These are phyloP conservation scores for Erebia aethiops DNA, from an alignment of 2,888 invertebrate genomes.

Conservation along the genomic window DNA sequence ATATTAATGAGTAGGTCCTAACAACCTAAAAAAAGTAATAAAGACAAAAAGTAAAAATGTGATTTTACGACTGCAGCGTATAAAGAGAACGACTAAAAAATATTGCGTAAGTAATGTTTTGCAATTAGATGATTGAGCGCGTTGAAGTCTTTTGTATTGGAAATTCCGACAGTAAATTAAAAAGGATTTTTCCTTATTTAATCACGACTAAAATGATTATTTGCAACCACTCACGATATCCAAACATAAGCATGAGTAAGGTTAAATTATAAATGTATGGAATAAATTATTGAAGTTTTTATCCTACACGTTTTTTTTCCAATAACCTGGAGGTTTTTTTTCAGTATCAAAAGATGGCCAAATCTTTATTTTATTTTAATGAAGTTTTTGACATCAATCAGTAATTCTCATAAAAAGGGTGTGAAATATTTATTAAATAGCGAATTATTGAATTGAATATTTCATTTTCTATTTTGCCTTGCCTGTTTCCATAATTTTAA, in stretches of 20 bases:
- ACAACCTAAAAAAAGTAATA: neutral
- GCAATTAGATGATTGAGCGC: neutral
- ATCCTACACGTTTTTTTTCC: neutral
- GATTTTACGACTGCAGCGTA: neutral
- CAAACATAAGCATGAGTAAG: slow-evolving; percentile 31
- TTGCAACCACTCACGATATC: slow-evolving; percentile 30
- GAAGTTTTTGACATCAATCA: too few species aligned
- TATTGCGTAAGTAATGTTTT: neutral
- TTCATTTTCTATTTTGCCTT: too few species aligned
- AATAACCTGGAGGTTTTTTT: neutral
- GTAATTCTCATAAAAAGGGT: too few species aligned
- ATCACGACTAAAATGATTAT: slow-evolving; percentile 21
- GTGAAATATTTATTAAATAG: too few species aligned
- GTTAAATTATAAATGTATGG: slow-evolving; percentile 12
- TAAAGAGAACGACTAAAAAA: neutral
- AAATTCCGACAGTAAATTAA: neutral
- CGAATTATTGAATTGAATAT: too few species aligned
- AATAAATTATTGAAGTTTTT: slow-evolving; percentile 2
- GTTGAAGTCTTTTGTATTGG: slow-evolving; percentile 1
- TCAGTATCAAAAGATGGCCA: too few species aligned
- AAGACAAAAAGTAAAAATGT: neutral
- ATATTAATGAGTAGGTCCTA: slow-evolving; percentile 8
- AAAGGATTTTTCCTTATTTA: slow-evolving; percentile 33
- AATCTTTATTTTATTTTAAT: too few species aligned
- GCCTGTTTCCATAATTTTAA: neutral